Evolutionary conservation across 1,140 invertebrate species (phyloP), one percentile per base, ranked within the genome.

Genomic region (Lasioglossum baleicum): DNA sequence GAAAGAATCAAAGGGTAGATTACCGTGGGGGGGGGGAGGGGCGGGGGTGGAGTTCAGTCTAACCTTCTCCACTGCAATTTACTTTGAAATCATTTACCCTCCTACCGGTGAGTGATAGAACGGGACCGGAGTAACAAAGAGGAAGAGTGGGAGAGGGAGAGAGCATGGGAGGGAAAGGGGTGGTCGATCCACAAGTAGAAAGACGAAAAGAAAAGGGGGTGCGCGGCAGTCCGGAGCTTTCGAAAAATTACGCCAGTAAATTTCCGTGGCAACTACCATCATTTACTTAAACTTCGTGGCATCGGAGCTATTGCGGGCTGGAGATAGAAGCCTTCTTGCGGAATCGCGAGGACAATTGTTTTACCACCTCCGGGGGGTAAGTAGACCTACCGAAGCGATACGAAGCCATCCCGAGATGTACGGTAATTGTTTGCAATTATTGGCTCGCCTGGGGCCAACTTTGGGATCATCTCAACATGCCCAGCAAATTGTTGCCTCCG

Each of bases 241-340:
- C 83, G 90, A 92, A 92, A 92, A 91, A 91, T 91, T 88, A 83
- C 87, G 66, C 82, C 88, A 90, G 87, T 91, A 91, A 92, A 92
- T 91, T 91, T 88, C 76, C 84, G 77, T 88, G 88, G 90, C 90
- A 91, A 89, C 85, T 85, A 88, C 87, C 87, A 92, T 90, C 90
- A 90, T 90, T 92, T 91, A 91, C 88, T 84, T 91, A 90, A 91
- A 90, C 89, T 86, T 87, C 83, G 64, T 67, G 82, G 84, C 71
- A 78, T 79, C 56, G 51, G 70, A 81, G 77, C 78, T 81, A 83
- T 84, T 77, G 81, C 79, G 56, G 76, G 13, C 67, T 85, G 82
- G 83, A 79, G 83, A 69, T 80, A 71, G 80, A 85, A 80, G 81
- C 85, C 78, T 80, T 84, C 86, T 86, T 77, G 58, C 63, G 65